Base-by-base conservation (phyloP, 2,797 vertebrate genomes). In the Dendrocincla fuliginosa region DNA sequence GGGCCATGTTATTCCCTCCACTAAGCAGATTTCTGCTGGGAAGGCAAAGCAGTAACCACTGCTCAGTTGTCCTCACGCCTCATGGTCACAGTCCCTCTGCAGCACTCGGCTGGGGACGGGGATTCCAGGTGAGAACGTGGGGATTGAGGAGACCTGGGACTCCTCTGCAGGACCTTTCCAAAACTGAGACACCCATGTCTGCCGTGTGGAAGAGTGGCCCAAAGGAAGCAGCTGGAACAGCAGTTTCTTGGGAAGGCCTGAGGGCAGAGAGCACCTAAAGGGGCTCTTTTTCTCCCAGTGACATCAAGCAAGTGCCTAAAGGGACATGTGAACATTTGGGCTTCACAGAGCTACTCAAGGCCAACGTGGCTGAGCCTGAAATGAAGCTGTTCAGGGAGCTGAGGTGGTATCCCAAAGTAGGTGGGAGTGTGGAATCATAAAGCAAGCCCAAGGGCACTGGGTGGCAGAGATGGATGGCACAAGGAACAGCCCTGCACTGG, bases 1-100 rank as follows among this genome's bases (percentile, higher is more conserved):
- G 89, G 91, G 35, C 56, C 37, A 56, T n/a, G 77, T 74, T 93
- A 82, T 70, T 94, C 85, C 56, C 50, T 81, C 52, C 94, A 84
- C 85, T 86, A 82, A 89, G 83, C 89, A 82, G 76, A 60, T 84
- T 87, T 76, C 78, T 92, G 75, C 79, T 87, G 87, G 87, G 79
- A 82, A 78, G 64, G 57, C 82, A 71, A 52, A 79, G 89, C 39
- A 91, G 65, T 74, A 84, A 87, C 56, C 90, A 84, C 37, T 47
- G 75, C 57, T 86, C 55, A 56, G 63, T 18, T 76, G 85, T 84
- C 85, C 85, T 56, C 4, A 0, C 2, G 7, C 61, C 91, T 63
- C 25, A 5, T 8, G 63, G 88, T 52, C 49, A 13, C 25, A 16
- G n/a, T 55, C 25, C 35, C 64, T 73, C 52, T 42, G 47, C 44